Base-by-base conservation (phyloP, 2,113 vertebrate genomes). In the Ginglymostoma cirratum region DNA sequence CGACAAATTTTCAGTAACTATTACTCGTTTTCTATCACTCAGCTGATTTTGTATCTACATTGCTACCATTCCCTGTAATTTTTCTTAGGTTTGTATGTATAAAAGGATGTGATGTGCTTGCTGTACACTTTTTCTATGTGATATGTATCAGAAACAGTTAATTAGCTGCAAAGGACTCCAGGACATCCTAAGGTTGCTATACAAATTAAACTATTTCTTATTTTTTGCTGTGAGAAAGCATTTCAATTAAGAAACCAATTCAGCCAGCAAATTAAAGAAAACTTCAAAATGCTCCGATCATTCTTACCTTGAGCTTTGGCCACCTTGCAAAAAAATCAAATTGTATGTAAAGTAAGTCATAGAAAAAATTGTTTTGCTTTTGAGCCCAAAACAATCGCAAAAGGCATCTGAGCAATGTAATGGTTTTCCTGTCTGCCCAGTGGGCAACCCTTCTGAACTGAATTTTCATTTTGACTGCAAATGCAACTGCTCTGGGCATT, bases 381-480 rank as follows among this genome's bases (percentile, higher is more conserved):
- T 66, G 89, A 66, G 89, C 61, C 34, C 21, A 93, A 7, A 15
- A 93, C 61, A 66, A 83, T 38, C 67, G 89, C 61, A 66, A 66
- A 92, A 93, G 89, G 89, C 67, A 19, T 23, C n/a, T 93, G 89
- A 93, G 89, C 89, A 93, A 93, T 66, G 61, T 93, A 93, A 93
- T 93, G 38, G 61, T 34, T 93, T 93, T 93, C 61, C 61, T 17
- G 34, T 7, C 34, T 93, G 61, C 89, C 89, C 89, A 93, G 34
- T 66, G 61, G 61, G 89, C 61, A 67, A 93, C 61, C 38, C 55
- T 61, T 93, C 61, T 38, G 61, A 93, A 93, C 23, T 93, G 55
- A n/a, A 93, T 93, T 93, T 93, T 61, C 89, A 93, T 93, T 93
- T 93, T 93, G 89, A 93, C 67, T 66, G 89, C 61, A 66, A 93